phyloP scores from a whole-genome alignment of 1,140 invertebrate genomes.

The Diorhabda elongata region DNA sequence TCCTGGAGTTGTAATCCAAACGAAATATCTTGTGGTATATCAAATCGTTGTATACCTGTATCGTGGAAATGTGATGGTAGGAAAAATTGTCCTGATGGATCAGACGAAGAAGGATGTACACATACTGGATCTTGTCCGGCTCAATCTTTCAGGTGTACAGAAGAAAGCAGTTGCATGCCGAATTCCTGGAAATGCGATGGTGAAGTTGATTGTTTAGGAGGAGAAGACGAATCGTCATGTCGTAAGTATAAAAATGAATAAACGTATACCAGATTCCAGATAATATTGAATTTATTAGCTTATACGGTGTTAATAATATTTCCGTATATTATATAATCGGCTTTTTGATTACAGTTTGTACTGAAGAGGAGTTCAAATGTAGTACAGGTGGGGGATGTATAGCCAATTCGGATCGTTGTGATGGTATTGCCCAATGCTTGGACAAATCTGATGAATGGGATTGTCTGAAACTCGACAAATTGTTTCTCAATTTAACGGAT shows the following conservation, averaged over 20 bases:
- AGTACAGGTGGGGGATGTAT: conserved; percentile 59
- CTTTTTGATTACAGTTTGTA: conserved; percentile 48
- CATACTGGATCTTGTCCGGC: conserved; percentile 51
- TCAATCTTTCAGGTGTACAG: conserved; percentile 56
- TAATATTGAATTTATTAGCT: background rate
- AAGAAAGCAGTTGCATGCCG: conserved; percentile 55
- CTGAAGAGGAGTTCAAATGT: conserved; percentile 56
- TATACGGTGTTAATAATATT: background rate
- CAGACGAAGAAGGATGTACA: conserved; percentile 62
- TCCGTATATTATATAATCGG: background rate
- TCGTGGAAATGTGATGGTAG: conserved; percentile 61
- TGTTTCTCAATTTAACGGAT: background rate
- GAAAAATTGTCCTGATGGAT: conserved; percentile 58
- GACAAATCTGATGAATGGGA: conserved; percentile 64
- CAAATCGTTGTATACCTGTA: conserved; percentile 52
- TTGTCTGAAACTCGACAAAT: conserved; percentile 43
- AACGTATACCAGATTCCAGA: too few relatives aligned
- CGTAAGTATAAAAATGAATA: background rate
- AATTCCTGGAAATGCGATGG: conserved; percentile 61
- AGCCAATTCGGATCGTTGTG: conserved; percentile 52
- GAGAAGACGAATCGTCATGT: conserved; percentile 59
- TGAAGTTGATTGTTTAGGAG: conserved; percentile 56
- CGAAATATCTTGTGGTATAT: conserved; percentile 52
- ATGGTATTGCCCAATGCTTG: conserved; percentile 59
- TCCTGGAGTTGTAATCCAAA: conserved; percentile 57